Evolutionary conservation across 2,888 invertebrate species (phyloP), one percentile per base, ranked within the genome.

Genomic region (Yponomeuta sedellus): DNA sequence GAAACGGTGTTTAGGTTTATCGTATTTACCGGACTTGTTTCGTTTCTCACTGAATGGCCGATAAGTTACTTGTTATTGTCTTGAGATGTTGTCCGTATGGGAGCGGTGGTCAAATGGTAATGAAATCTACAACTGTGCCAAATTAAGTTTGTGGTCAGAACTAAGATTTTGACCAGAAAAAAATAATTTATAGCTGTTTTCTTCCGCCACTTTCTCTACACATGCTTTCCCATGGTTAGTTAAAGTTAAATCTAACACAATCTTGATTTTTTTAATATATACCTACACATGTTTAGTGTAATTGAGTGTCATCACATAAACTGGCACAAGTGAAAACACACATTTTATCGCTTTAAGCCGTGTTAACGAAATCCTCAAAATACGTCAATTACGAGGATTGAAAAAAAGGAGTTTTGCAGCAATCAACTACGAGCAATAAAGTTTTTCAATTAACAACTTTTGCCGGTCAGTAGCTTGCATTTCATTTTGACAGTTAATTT

Each of bases 371-470:
- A 52, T 52, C 44, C 5, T 12, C 1, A 52, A 52, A 52, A 52
- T 52, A 6, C 2, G 16, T 16, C 12, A 52, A 52, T 52, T 52
- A 16, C 12, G 44, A 12, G 16, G 16, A 52, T 4, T 44, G 12
- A 44, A 44, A 52, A 52, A 52, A 52, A 52, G 44, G 44, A 52
- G 44, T 52, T 52, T 61, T 34, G 76, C 74, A 76, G 77, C 79
- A 74, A 81, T 80, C 77, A 77, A 74, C 70, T 71, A 69, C 71
- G 73, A 74, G 70, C 75, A 76, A 81, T 79, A 80, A 78, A 84
- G 77, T 74, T 76, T 80, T 78, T 77, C 76, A 78, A 81, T 80
- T 78, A 77, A 74, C 71, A 71, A 74, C 67, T 72, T 52, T 73
- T 67, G 70, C 70, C 74, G 71, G 71, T 73, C 73, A 75, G 73